A percentile compares a stretch with the other conserved stretches of the same genome.
Conservation (phyloP, 2,797 vertebrate species). For the Lagorchestes hirsutus region DNA sequence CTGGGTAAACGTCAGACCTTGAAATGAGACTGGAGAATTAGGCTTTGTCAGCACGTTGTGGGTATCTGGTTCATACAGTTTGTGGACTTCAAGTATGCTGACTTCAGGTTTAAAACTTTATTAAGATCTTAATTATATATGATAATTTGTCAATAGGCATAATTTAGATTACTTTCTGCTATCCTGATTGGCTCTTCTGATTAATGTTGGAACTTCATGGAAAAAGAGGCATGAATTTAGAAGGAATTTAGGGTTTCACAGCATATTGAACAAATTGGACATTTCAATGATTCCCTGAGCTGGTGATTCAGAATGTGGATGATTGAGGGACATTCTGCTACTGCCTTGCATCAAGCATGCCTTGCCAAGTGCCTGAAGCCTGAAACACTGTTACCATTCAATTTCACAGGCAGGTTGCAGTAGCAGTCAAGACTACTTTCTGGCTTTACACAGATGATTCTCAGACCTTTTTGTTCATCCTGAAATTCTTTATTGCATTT, state of each 20-base stretch:
- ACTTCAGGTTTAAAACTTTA: slow-evolving; percentile 10
- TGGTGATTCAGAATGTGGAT: not conserved
- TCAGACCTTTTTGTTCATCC: not conserved
- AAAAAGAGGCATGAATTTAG: not conserved
- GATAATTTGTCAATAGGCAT: not conserved
- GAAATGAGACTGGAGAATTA: slow-evolving; percentile 22
- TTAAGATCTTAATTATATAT: not conserved
- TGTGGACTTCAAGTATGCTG: slow-evolving; percentile 23
- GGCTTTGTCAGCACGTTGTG: not conserved
- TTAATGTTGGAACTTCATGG: not conserved
- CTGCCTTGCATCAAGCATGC: not conserved
- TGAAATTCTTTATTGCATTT: not conserved
- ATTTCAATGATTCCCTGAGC: slow-evolving; percentile 11
- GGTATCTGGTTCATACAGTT: not conserved
- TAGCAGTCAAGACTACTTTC: not conserved
- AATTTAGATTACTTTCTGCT: not conserved
- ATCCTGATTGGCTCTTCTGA: slow-evolving; percentile 9
- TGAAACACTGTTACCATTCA: slow-evolving; percentile 16
- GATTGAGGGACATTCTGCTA: not conserved
- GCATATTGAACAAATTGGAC: not conserved
- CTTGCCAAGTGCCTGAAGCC: slow-evolving; percentile 4
- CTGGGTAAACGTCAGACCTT: not conserved
- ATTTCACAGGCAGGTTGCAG: slow-evolving; percentile 22
- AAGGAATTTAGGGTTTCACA: not conserved
- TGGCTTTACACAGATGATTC: slow-evolving; percentile 26